Percentiles rank a stretch among this genome's conserved stretches.
These are phyloP conservation scores for Lithosia quadra DNA, from an alignment of 2,888 invertebrate species.

Conservation along the genomic window DNA sequence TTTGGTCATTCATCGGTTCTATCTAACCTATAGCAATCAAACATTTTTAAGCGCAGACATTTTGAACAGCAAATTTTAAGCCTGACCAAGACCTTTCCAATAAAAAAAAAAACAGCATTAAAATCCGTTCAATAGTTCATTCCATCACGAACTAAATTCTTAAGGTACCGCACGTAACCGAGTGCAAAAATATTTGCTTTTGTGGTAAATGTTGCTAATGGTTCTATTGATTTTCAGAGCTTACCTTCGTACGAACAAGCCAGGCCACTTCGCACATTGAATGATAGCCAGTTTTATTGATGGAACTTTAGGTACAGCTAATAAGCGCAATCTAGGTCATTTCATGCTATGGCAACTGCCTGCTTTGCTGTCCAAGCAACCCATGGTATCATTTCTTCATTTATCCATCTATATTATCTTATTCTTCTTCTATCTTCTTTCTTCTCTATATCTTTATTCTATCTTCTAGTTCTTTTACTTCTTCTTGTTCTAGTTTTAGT, in stretches of 20 bases:
- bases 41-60: too few relatives aligned
- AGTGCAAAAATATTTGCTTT: not conserved
- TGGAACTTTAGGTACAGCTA: not conserved
- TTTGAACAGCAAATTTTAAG: too few relatives aligned
- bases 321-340: not conserved
- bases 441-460: not conserved
- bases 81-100: too few relatives aligned
- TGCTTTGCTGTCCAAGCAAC: not conserved
- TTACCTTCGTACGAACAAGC: not conserved
- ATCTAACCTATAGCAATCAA: too few relatives aligned
- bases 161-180: not conserved
- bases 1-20: too few relatives aligned
- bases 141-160: too few relatives aligned
- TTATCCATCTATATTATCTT: too few relatives aligned
- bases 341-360: not conserved
- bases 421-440: not conserved
- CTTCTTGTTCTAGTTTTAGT: too few relatives aligned
- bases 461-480: too few relatives aligned
- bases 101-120: too few relatives aligned
- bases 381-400: too few relatives aligned
- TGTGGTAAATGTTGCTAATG: not conserved
- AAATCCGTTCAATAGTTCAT: too few relatives aligned
- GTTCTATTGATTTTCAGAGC: not conserved
- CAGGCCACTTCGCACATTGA: not conserved
- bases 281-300: not conserved